A percentile compares a stretch with the other conserved stretches of the same genome.
These are phyloP conservation scores for Leuctra nigra DNA, from an alignment of 2,888 invertebrate genomes.

Conservation along the genomic window DNA sequence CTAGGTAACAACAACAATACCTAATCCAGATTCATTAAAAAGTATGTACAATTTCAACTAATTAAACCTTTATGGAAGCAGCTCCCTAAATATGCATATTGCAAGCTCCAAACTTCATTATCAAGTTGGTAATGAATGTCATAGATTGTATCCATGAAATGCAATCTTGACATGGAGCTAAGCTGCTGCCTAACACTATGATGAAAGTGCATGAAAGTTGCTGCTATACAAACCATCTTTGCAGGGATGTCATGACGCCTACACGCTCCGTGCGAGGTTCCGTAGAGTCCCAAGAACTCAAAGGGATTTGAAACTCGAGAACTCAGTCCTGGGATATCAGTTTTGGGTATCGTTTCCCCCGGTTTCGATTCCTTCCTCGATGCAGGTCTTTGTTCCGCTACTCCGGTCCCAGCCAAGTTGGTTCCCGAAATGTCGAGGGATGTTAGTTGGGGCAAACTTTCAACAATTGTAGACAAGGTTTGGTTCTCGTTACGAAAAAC, in stretches of 20 bases:
- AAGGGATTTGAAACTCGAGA: constrained; percentile 68
- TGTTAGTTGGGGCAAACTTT: constrained; percentile 63
- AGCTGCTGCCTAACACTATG: too few relatives aligned
- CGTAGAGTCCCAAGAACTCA: constrained; percentile 87
- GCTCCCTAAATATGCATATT: too few relatives aligned
- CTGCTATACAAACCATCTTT: constrained; percentile 53
- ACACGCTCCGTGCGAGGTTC: constrained; percentile 84
- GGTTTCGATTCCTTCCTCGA: constrained; percentile 37
- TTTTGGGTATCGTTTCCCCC: constrained; percentile 33
- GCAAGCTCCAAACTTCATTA: too few relatives aligned
- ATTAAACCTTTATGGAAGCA: too few relatives aligned
- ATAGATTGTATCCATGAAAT: too few relatives aligned
- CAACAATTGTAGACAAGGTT: constrained; percentile 62
- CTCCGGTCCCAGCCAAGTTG: constrained; percentile 76
- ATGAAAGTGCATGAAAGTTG: not conserved
- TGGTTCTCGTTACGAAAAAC: constrained; percentile 69
- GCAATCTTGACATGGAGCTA: too few relatives aligned
- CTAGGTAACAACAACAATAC: too few relatives aligned
- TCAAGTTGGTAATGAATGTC: too few relatives aligned
- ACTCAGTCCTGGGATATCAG: constrained; percentile 83
- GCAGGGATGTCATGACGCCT: constrained; percentile 89
- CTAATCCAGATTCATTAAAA: too few relatives aligned
- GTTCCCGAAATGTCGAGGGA: constrained; percentile 94
- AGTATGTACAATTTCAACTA: too few relatives aligned
- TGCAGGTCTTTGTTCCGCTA: constrained; percentile 48